Evolutionary conservation across 2,113 vertebrate genomes (phyloP), one percentile per base, ranked within the genome.

Genomic region (Meriones unguiculatus): DNA sequence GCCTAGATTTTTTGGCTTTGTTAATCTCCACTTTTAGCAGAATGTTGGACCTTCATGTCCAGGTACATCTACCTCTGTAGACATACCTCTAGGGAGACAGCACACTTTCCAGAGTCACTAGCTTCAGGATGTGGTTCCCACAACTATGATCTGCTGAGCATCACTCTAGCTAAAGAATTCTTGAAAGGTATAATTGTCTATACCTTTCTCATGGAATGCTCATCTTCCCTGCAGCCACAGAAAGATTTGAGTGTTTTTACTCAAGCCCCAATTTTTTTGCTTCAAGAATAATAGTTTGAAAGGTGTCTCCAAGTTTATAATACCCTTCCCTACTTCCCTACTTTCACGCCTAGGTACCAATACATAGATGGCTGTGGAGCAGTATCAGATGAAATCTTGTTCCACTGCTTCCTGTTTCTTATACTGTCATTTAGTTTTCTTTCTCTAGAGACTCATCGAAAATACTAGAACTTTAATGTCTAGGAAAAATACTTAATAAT

Each of bases 401-500:
- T 28, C 50, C 38, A 62, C 65, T 9, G 93, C 18, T 62, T 82
- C 30, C 81, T 87, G 64, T 57, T 90, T 92, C 64, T 92, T 57
- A 91, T 0, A 80, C 18, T 7, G 80, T 87, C 77, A 70, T 41
- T 69, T 69, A 50, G 46, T 46, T 70, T 65, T 50, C 13, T 15
- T 28, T 73, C 87, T 59, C 84, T 86, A 22, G 28, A 73, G 50
- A 75, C 50, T 38, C 2, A 9, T 10, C 35, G 2, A 75, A 70
- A 46, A 52, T 52, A 88, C 92, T 52, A 96, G 32, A 94, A 90
- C 70, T 95, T 87, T 67, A 62, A 2, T 57, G 24, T 82, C 41
- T 77, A 7, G 59, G 35, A 72, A 92, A 65, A 94, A 93, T 7
- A 17, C 4, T 72, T 95, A 91, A 62, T 64, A 35, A 73, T 92